Conservation (phyloP, 2,888 invertebrate species). For the Ophraella communa region DNA sequence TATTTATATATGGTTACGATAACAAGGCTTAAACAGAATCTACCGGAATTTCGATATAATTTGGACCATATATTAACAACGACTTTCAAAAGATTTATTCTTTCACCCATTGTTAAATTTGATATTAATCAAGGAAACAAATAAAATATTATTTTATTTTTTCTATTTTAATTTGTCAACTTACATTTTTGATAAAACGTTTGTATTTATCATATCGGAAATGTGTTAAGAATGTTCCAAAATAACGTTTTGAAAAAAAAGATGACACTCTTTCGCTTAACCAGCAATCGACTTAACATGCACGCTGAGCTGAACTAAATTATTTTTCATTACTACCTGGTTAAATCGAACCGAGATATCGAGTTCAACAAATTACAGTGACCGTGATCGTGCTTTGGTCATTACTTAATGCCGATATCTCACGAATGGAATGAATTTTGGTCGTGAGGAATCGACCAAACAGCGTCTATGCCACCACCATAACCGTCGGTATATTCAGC, state of each 20-base stretch:
- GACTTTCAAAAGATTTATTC: too few species aligned
- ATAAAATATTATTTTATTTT: too few species aligned
- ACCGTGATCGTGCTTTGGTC: constrained; percentile 57
- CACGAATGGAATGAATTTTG: constrained; percentile 51
- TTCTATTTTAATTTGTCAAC: too few species aligned
- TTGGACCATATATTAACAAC: too few species aligned
- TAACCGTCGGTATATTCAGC: constrained; percentile 1
- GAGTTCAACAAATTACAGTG: constrained; percentile 58
- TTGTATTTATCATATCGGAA: too few species aligned
- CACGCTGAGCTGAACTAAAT: constrained; percentile 46
- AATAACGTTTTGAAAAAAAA: not conserved
- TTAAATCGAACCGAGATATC: constrained; percentile 54
- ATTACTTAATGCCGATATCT: constrained; percentile 58
- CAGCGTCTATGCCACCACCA: constrained; percentile 6
- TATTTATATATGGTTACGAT: too few species aligned
- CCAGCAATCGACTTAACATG: constrained; percentile 16
- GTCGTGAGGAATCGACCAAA: constrained; percentile 50
- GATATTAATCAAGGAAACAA: too few species aligned
- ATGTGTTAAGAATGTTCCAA: not conserved
- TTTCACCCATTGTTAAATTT: too few species aligned
- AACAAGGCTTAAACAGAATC: too few species aligned
- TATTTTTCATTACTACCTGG: constrained; percentile 54
- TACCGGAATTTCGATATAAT: too few species aligned
- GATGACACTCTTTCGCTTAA: not conserved
- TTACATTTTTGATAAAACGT: too few species aligned